Base-by-base conservation (phyloP, 1,140 invertebrate species). In the Eupeodes corollae region DNA sequence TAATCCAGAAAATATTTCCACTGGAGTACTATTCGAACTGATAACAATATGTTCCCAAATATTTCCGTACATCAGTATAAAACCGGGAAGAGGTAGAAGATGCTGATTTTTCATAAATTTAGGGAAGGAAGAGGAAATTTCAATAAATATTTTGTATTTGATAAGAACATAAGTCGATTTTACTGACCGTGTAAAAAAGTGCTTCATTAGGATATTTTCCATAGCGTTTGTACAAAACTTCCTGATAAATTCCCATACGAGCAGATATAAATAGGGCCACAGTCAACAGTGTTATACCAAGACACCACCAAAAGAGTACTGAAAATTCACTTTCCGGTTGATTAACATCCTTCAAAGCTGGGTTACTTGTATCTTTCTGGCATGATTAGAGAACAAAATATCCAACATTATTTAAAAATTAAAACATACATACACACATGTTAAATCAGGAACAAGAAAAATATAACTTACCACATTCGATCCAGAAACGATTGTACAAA, bases 151-250 rank as follows among this genome's bases (percentile, higher is more conserved):
- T n/a, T n/a, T n/a, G 33, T 34, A 34, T 34, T n/a, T n/a, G n/a
- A n/a, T n/a, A n/a, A n/a, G n/a, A n/a, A n/a, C n/a, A n/a, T n/a
- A n/a, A 39, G n/a, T n/a, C n/a, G n/a, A n/a, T n/a, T n/a, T n/a
- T n/a, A 44, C 66, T 68, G 70, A 80, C 79, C 52, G 91, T 94
- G 61, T 89, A 98, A 71, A 86, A 99, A 11, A 99, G 71, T 13
- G 94, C 91, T 73, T 99, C 96, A 53, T 81, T 77, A 0, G 95
- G 88, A 76, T 96, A 85, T 72, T 98, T 98, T 43, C 95, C 95
- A 71, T 86, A 84, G 47, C 80, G 79, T 48, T 73, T 72, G 61
- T 93, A 92, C 5, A 98, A 70, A 9, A 79, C 79, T 73, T 99
- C 94, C 73, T 99, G 96, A 67, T 88, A 96, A 50, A 99, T 91